A percentile compares a stretch with the other conserved stretches of the same genome.
These are phyloP conservation scores for Sinella curviseta DNA, from an alignment of 1,140 invertebrate species.

Conservation along the genomic window DNA sequence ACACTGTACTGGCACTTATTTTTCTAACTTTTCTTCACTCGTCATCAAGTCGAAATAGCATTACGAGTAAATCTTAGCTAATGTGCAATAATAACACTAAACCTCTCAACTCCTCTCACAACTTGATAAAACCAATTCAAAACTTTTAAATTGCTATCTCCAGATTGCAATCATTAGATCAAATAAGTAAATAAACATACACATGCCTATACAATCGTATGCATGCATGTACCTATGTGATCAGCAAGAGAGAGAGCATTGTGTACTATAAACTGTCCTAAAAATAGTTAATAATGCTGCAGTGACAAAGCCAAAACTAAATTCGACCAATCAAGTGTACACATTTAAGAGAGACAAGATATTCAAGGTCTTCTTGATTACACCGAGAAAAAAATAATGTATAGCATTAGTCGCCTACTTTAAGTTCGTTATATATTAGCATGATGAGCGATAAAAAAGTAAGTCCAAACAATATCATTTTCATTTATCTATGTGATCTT, in stretches of 20 bases:
- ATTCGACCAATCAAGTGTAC: not conserved
- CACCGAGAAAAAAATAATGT: too few species aligned
- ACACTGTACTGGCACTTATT: not conserved
- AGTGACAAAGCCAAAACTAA: too few species aligned
- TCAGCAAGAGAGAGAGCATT: too few species aligned
- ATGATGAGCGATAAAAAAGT: too few species aligned
- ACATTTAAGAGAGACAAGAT: not conserved
- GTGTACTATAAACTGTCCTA: too few species aligned
- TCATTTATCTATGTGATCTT: too few species aligned
- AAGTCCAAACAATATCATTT: too few species aligned
- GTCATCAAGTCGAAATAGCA: not conserved
- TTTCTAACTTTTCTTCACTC: not conserved
- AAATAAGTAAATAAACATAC: not conserved
- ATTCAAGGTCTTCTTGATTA: not conserved
- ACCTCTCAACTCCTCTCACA: not conserved
- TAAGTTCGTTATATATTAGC: too few species aligned
- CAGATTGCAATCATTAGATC: not conserved
- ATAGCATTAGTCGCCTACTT: too few species aligned
- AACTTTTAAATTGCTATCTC: not conserved
- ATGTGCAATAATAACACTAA: not conserved
- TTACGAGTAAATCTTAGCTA: not conserved
- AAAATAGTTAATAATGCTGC: too few species aligned
- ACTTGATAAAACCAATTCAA: not conserved
- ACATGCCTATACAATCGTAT: not conserved
- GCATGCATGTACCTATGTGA: not conserved